Percentiles rank a stretch among this genome's conserved stretches.
These are phyloP conservation scores for Pseudocheirus occidentalis DNA, from an alignment of 2,797 vertebrate species.

Conservation along the genomic window DNA sequence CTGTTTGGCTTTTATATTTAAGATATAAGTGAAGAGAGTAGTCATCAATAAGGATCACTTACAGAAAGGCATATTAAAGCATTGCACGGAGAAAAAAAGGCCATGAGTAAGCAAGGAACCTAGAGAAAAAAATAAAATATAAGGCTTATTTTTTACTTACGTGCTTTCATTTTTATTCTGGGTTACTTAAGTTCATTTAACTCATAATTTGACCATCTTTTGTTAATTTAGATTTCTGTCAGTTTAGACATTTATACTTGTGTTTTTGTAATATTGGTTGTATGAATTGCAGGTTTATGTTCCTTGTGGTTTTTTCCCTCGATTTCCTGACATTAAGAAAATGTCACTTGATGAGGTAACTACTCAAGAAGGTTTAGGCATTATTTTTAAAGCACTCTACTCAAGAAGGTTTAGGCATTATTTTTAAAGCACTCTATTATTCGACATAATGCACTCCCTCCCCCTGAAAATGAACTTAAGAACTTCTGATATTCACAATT, in stretches of 20 bases:
- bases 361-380: not conserved
- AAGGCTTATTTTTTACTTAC: conserved; percentile 53
- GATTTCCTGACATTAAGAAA: conserved; percentile 51
- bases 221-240: conserved; percentile 29
- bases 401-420: too few species aligned
- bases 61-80: not conserved
- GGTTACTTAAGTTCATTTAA: conserved; percentile 55
- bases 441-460: not conserved
- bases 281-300: conserved; percentile 16
- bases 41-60: not conserved
- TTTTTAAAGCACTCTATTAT: conserved; percentile 6
- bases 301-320: conserved; percentile 28
- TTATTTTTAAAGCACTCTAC: conserved; percentile 3
- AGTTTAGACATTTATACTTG: conserved; percentile 37
- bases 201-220: conserved; percentile 42
- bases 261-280: conserved; percentile 42
- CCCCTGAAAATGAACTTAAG: conserved; percentile 26
- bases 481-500: conserved; percentile 34
- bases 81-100: not conserved
- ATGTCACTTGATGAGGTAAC: conserved; percentile 52
- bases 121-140: conserved; percentile 6
- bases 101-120: not conserved
- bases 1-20: not conserved
- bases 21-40: not conserved
- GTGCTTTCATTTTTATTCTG: conserved; percentile 35